Evolutionary conservation across 2,113 vertebrate genomes (phyloP).

Genomic region (Chaetodon trifascialis): DNA sequence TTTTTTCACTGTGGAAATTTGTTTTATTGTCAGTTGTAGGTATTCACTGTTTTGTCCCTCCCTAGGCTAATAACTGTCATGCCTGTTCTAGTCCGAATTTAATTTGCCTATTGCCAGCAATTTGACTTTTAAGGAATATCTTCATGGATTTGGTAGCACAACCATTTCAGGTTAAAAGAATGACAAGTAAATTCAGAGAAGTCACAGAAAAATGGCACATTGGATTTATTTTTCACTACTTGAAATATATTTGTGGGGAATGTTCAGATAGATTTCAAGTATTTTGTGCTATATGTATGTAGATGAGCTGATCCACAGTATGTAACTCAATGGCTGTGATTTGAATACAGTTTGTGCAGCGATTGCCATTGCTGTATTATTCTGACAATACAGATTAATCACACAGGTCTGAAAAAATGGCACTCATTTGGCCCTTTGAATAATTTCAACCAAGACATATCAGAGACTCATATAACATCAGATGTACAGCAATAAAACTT

Average conservation of each 20-base stretch:
- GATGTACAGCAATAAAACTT: slow-evolving; percentile 4
- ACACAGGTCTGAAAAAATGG: slow-evolving; percentile 41
- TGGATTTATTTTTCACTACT: slow-evolving; percentile 75
- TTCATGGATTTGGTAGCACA: slow-evolving; percentile 65
- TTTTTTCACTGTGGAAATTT: slow-evolving; percentile 59
- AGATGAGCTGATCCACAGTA: slow-evolving; percentile 57
- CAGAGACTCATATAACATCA: slow-evolving; percentile 7
- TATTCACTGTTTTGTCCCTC: slow-evolving; percentile 34
- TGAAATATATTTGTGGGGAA: slow-evolving; percentile 74
- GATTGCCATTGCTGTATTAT: slow-evolving; percentile 30
- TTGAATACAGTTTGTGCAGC: slow-evolving; percentile 64
- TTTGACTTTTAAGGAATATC: slow-evolving; percentile 77
- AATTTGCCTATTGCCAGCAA: slow-evolving; percentile 71
- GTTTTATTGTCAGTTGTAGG: slow-evolving; percentile 61
- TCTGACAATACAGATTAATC: slow-evolving; percentile 62
- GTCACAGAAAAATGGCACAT: slow-evolving; percentile 53
- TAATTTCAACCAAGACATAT: slow-evolving; percentile 27
- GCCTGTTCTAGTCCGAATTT: slow-evolving; percentile 65
- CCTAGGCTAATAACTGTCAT: slow-evolving; percentile 68
- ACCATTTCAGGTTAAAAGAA: slow-evolving; percentile 75
- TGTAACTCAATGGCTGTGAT: slow-evolving; percentile 53
- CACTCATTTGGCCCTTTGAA: slow-evolving; percentile 30
- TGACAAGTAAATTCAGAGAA: slow-evolving; percentile 74
- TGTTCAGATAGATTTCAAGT: slow-evolving; percentile 46
- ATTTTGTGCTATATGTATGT: slow-evolving; percentile 64